A percentile compares a stretch with the other conserved stretches of the same genome.
phyloP scores from a whole-genome alignment of 2,797 vertebrate species.

The Siniperca obscura region DNA sequence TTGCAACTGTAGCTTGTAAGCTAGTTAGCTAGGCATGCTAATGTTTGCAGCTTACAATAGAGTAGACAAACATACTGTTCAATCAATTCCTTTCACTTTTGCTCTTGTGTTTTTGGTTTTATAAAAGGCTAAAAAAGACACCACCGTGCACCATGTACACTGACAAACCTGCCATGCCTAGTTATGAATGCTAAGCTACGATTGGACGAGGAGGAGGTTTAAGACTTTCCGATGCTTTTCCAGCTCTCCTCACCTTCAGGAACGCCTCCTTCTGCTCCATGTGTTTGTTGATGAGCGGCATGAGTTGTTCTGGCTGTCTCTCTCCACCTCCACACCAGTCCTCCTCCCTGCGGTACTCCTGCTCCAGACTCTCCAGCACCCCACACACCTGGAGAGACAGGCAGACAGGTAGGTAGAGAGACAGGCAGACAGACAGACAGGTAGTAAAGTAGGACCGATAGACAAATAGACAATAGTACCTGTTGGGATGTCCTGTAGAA shows the following conservation, averaged over 20 bases:
- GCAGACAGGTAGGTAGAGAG: background rate
- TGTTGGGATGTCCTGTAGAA: conserved; percentile 99
- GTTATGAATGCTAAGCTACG: background rate
- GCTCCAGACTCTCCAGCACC: conserved; percentile 82
- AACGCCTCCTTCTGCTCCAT: conserved; percentile 99
- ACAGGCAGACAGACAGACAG: background rate
- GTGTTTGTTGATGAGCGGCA: conserved; percentile 97
- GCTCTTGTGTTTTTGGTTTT: no score
- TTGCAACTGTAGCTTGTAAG: no score
- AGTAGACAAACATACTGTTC: no score
- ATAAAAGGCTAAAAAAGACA: no score
- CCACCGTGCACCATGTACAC: no score
- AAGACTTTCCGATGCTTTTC: background rate
- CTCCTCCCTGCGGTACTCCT: conserved; percentile 96
- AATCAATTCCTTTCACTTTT: no score
- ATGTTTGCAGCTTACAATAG: no score
- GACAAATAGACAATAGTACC: conserved; percentile 76
- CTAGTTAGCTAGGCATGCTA: no score
- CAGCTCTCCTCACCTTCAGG: conserved; percentile 87
- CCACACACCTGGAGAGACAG: conserved; percentile 90
- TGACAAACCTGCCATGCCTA: background rate
- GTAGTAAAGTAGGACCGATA: no score
- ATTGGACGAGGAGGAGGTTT: background rate
- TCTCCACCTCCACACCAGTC: conserved; percentile 94
- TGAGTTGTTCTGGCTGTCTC: conserved; percentile 84